Conservation (phyloP, 2,797 vertebrate genomes). For the Neosilurus hyrtlii region DNA sequence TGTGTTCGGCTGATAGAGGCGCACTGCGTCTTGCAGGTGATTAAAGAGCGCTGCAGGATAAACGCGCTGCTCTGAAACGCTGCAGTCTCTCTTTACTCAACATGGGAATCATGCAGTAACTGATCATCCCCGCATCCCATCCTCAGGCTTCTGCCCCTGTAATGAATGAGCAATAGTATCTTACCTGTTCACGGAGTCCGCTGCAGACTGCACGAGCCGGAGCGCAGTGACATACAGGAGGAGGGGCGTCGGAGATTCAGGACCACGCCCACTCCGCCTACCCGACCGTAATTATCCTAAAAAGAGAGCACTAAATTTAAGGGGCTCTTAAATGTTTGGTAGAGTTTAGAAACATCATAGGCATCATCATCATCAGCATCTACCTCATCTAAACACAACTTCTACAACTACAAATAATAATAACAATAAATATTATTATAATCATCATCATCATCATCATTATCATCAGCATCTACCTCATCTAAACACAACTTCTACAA, state of each 20-base stretch:
- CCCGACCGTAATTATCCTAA: conserved; percentile 69
- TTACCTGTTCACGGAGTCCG: conserved; percentile 74
- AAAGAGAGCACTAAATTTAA: background rate
- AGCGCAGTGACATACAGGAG: conserved; percentile 53
- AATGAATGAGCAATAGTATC: conserved; percentile 42
- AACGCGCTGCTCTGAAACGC: background rate
- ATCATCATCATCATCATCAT: too few relatives aligned
- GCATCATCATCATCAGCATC: too few relatives aligned
- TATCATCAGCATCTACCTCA: too few relatives aligned
- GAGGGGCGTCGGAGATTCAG: conserved; percentile 11
- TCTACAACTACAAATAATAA: too few relatives aligned
- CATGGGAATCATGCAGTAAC: background rate
- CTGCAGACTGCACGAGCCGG: conserved; percentile 64
- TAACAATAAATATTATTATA: too few relatives aligned
- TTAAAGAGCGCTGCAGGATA: conserved; percentile 29
- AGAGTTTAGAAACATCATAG: background rate
- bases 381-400: too few relatives aligned
- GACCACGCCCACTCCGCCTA: conserved; percentile 32
- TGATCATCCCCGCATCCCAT: background rate
- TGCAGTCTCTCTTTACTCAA: background rate
- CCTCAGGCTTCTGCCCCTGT: background rate
- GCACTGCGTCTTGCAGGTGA: conserved; percentile 67
- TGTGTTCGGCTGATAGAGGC: conserved; percentile 34
- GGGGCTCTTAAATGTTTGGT: background rate
- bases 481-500: too few relatives aligned